Evolutionary conservation across 2,888 invertebrate genomes (phyloP).

Genomic region (Arrhopalites spinosus): DNA sequence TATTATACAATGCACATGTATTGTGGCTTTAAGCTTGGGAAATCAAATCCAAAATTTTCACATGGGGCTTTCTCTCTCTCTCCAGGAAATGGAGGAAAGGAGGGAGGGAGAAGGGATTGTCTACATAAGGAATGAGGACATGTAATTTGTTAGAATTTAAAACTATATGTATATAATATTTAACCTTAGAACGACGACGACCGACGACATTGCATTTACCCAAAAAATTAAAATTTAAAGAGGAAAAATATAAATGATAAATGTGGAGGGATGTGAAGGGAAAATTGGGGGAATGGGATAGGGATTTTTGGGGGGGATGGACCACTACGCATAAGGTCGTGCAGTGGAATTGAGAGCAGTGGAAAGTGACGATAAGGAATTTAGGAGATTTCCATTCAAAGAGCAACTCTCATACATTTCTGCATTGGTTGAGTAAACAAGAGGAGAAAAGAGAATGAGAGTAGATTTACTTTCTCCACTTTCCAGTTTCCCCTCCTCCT

Average conservation of each 20-base stretch:
- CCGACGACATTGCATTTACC: too few relatives aligned
- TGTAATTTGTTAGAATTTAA: too few relatives aligned
- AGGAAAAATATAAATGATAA: neutral
- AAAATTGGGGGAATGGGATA: slow-evolving; percentile 12
- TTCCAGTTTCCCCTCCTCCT: too few relatives aligned
- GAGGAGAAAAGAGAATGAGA: slow-evolving; percentile 43
- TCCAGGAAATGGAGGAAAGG: too few relatives aligned
- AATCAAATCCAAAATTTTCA: too few relatives aligned
- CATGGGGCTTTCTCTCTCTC: too few relatives aligned
- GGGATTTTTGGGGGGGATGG: slow-evolving; percentile 6
- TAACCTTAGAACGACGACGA: too few relatives aligned
- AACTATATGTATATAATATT: too few relatives aligned
- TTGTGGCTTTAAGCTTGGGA: too few relatives aligned
- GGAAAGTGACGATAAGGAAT: slow-evolving; percentile 34
- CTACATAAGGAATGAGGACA: too few relatives aligned
- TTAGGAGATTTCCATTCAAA: slow-evolving; percentile 15
- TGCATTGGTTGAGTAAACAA: slow-evolving; percentile 23
- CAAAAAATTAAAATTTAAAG: neutral
- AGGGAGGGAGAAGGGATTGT: too few relatives aligned
- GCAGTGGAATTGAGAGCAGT: slow-evolving; percentile 26
- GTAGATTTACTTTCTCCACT: slow-evolving; percentile 37
- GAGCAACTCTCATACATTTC: neutral
- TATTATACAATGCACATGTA: too few relatives aligned
- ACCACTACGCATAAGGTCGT: slow-evolving; percentile 1
- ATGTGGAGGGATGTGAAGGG: slow-evolving; percentile 24